Evolutionary conservation across 2,888 invertebrate genomes (phyloP).

Genomic region (Anthophora plumipes): DNA sequence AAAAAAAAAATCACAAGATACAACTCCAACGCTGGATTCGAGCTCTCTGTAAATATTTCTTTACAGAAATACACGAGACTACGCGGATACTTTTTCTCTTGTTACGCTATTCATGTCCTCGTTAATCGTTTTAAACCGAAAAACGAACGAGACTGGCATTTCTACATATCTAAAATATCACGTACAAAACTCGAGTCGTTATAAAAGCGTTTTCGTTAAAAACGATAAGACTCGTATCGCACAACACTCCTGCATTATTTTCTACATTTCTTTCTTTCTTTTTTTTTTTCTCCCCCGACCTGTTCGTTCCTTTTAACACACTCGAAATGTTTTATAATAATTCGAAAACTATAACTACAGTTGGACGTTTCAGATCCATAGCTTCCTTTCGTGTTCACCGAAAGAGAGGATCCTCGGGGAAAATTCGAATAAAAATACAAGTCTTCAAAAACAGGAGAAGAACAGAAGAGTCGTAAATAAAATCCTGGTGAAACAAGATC

Average conservation of each 20-base stretch:
- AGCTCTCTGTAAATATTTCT: conserved; percentile 38
- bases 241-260: neutral
- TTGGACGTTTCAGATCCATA: too few relatives aligned
- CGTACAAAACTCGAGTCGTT: neutral
- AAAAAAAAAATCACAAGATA: conserved; percentile 11
- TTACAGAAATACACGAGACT: conserved; percentile 28
- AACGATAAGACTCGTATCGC: conserved; percentile 1
- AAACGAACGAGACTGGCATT: neutral
- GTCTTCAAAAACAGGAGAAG: too few relatives aligned
- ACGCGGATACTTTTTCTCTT: neutral
- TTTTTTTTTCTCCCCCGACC: neutral
- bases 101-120: neutral
- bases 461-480: neutral
- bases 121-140: neutral
- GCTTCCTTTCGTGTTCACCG: too few relatives aligned
- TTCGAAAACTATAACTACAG: neutral
- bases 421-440: too few relatives aligned
- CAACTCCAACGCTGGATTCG: neutral
- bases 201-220: neutral
- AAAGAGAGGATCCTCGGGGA: too few relatives aligned
- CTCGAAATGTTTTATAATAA: neutral
- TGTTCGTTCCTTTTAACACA: neutral
- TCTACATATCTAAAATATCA: neutral
- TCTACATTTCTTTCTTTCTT: neutral
- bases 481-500: conserved; percentile 30